Conservation (phyloP, 2,797 vertebrate genomes). For the Monodelphis domestica region DNA sequence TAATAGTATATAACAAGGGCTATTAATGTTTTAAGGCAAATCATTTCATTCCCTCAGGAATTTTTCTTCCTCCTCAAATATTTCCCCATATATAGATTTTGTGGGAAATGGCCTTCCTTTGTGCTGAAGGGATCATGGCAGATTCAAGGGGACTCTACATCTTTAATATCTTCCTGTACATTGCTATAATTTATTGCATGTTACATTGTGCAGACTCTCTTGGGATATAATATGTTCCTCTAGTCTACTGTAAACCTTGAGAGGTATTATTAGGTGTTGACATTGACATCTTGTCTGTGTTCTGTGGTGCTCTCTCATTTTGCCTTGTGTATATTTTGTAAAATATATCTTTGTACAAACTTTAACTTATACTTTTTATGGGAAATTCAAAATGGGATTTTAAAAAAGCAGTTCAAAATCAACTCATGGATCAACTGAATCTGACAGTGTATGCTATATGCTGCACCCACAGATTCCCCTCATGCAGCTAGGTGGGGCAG, state of each 20-base stretch:
- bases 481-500: too few relatives aligned
- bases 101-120: constrained; percentile 60
- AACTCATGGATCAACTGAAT: background rate
- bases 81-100: constrained; percentile 66
- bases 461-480: background rate
- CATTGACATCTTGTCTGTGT: constrained; percentile 75
- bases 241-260: constrained; percentile 55
- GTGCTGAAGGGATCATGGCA: constrained; percentile 76
- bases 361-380: constrained; percentile 70
- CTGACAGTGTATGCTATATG: background rate
- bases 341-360: constrained; percentile 88
- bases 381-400: background rate
- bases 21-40: constrained; percentile 76
- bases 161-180: constrained; percentile 80
- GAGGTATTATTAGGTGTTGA: constrained; percentile 72
- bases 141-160: constrained; percentile 68
- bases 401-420: background rate
- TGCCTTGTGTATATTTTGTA: constrained; percentile 88
- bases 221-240: constrained; percentile 60
- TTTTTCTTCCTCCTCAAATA: constrained; percentile 67
- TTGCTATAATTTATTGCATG: constrained; percentile 81
- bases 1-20: constrained; percentile 75
- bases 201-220: constrained; percentile 72
- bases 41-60: constrained; percentile 78
- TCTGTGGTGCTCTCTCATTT: constrained; percentile 81